Percentiles rank a stretch among this genome's conserved stretches.
These are phyloP conservation scores for Dolichallabes microphthalmus DNA, from an alignment of 2,113 vertebrate species.

Conservation along the genomic window DNA sequence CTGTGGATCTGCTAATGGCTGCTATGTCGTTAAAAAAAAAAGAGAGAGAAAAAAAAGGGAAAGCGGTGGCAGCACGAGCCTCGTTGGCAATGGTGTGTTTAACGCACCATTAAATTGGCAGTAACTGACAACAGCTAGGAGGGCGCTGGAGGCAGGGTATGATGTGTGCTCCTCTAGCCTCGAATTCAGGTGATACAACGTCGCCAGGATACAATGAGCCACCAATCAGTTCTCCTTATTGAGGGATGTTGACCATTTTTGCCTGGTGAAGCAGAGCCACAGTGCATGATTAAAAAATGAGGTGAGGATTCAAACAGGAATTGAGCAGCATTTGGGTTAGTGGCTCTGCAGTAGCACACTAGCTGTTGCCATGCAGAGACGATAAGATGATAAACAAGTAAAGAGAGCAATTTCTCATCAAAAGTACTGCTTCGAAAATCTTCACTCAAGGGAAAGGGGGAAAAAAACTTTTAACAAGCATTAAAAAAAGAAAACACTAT, in stretches of 20 bases:
- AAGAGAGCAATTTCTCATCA: neutral
- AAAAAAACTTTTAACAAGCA: neutral
- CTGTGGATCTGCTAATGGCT: conserved; percentile 68
- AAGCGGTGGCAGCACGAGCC: conserved; percentile 54
- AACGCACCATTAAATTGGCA: conserved; percentile 72
- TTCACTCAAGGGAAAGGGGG: neutral
- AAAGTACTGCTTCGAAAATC: neutral
- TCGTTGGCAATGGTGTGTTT: conserved; percentile 66
- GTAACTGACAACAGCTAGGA: conserved; percentile 73
- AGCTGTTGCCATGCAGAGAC: neutral
- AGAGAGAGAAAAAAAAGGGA: neutral
- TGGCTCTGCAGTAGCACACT: neutral
- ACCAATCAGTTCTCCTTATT: conserved; percentile 29
- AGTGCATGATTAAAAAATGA: conserved; percentile 27
- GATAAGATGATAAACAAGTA: neutral
- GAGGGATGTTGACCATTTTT: conserved; percentile 23
- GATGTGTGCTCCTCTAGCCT: conserved; percentile 32
- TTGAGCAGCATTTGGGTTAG: neutral
- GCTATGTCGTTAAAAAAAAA: conserved; percentile 64
- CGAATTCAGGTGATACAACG: conserved; percentile 32
- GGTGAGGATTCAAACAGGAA: conserved; percentile 5
- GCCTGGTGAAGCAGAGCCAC: conserved; percentile 17
- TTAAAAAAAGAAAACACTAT: neutral
- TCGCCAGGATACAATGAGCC: conserved; percentile 14
- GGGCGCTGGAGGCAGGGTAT: conserved; percentile 59